Base-by-base conservation (phyloP, 2,888 invertebrate species). In the Pammene fasciana region DNA sequence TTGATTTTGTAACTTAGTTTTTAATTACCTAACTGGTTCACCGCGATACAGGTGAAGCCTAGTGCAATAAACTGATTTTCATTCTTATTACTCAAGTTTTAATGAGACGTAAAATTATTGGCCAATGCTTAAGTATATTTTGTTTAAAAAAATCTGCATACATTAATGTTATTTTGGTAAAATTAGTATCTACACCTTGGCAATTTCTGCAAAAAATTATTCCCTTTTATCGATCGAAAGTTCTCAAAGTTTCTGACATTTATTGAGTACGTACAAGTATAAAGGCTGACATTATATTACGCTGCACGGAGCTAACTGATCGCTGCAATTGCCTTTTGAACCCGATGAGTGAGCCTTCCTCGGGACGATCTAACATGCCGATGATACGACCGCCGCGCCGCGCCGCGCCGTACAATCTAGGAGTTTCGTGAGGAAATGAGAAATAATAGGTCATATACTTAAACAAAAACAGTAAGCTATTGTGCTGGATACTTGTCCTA, bases 281-380 rank as follows among this genome's bases (percentile, higher is more conserved):
- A 65, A 86, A 86, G 79, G 78, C 80, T 74, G 77, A 76, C 75
- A 86, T 85, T 84, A 76, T 75, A 86, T 85, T 84, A 86, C 73
- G 61, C 71, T 67, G 78, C 77, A 45, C 48, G 62, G 18, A 73
- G 76, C 78, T 83, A 84, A 89, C 84, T 82, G 85, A 88, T 87
- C 82, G 85, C 80, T 80, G 82, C 81, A 78, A 79, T 90, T 90
- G 86, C 82, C 90, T 87, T 89, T 90, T 90, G 89, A 91, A 87
- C 91, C 84, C 88, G 88, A 83, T 88, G 89, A 90, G 88, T 89
- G 88, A 90, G 90, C 88, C 90, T 89, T 90, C 86, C 86, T 79
- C 87, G 82, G 14, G 73, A 71, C 73, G 65, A 73, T 74, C 48
- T 52, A 68, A 55, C 65, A 60, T 38, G 36, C 41, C 61, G 62